Base-by-base conservation (phyloP, 2,113 vertebrate species). In the Microcebus murinus region DNA sequence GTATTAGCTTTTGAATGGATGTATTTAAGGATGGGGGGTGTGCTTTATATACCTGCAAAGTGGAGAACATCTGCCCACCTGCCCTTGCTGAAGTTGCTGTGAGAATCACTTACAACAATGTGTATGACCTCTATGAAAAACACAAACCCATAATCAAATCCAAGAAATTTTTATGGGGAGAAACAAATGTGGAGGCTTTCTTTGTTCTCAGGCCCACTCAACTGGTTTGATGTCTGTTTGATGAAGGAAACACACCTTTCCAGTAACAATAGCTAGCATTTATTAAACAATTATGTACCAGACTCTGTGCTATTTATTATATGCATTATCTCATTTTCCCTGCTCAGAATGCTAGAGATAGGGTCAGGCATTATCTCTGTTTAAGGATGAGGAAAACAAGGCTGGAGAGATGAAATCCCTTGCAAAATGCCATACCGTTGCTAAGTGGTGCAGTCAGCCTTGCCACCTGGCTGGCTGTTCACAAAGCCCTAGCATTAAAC, bases 311-410 rank as follows among this genome's bases (percentile, higher is more conserved):
- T 71, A 20, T 50, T 91, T 67, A 67, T 76, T 57, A 31, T 25
- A 39, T 59, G 55, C 42, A 48, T 96, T 85, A 79, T 89, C 65
- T 97, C 83, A 68, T 36, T 45, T 48, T 8, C 57, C 57, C 57
- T 23, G 20, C 57, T 23, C 4, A 91, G 92, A 87, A 65, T 29
- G n/a, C 67, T 77, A 17, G 74, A 70, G 68, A 20, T 91, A 36
- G 77, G 77, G 50, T 61, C 17, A 87, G 84, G 85, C 21, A 1
- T 50, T 81, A 71, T 84, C 79, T 88, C 14, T 97, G 89, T 93
- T 96, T 91, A 71, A 89, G 42, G 65, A 90, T 91, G 85, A 95
- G 93, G 70, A 95, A 92, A 93, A 55, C 59, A 23, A 67, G 79
- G 34, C 34, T 70, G 92, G 57, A 34, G 31, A 90, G 31, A 50